Conservation (phyloP, 2,888 invertebrate genomes). For the Herminia tarsipennalis region DNA sequence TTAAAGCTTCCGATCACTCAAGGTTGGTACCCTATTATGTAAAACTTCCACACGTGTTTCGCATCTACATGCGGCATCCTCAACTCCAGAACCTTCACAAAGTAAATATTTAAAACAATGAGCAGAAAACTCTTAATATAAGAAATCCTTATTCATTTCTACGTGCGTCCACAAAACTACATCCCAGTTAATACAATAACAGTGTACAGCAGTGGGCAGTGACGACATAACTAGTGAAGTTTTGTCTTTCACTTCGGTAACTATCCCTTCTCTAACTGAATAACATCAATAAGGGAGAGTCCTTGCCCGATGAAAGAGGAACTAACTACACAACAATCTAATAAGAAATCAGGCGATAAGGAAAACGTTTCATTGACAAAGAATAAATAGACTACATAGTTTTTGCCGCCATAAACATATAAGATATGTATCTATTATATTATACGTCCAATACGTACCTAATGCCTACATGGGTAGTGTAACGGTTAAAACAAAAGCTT, state of each 20-base stretch:
- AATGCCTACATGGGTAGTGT: no score
- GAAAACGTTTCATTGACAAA: conserved; percentile 79
- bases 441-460: no score
- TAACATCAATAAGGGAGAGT: conserved; percentile 70
- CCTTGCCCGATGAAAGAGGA: conserved; percentile 54
- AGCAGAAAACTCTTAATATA: no score
- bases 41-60: no score
- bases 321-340: conserved; percentile 74
- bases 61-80: no score
- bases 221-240: conserved; percentile 69
- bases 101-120: no score
- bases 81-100: no score
- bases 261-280: conserved; percentile 72
- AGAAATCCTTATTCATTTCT: neutral
- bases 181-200: conserved; percentile 59
- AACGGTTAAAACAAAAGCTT: no score
- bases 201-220: conserved; percentile 52
- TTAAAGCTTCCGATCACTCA: no score
- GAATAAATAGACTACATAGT: conserved; percentile 70
- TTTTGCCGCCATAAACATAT: conserved; percentile 59
- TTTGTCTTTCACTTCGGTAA: conserved; percentile 71
- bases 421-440: no score
- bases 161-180: neutral
- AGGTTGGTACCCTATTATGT: no score
- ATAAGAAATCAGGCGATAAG: conserved; percentile 75